Base-by-base conservation (phyloP, 1,140 invertebrate genomes). In the Aradophagus sp. region DNA sequence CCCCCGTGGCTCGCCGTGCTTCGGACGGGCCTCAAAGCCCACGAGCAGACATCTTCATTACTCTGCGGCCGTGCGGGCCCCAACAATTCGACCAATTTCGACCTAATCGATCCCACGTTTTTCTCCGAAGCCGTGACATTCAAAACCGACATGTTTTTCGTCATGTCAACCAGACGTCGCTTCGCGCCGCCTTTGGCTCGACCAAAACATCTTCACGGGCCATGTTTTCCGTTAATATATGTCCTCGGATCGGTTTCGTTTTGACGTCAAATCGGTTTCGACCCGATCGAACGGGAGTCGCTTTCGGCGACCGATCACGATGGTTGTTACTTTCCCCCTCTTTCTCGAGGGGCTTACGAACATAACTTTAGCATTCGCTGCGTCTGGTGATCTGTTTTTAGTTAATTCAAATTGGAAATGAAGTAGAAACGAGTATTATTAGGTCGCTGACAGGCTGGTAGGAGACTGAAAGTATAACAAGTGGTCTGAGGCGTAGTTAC, bases 41-140 rank as follows among this genome's bases (percentile, higher is more conserved):
- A 71, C 77, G 76, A 78, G 78, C 77, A 74, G 75, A 82, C 75
- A 77, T 82, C 79, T 82, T 82, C 78, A 82, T 83, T 81, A 82
- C 73, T 32, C 44, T 74, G 70, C 38, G 76, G 71, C 73, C 69
- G 15, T 61, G 63, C n/a, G 63, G 73, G 69, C 65, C 73, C 67
- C 53, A 63, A 66, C 67, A 70, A 69, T 66, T 65, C 66, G 32
- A 59, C 62, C 61, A 56, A 58, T 58, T 52, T 66, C 5, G 14
- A 52, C 62, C 70, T 61, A 73, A 74, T 75, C 61, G 63, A 72
- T 72, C 56, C 61, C 48, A 63, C 20, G 34, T 74, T 41, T 74
- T 68, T 44, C 31, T 53, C 7, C 45, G 53, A 58, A 17, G 26
- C 4, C 17, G 23, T 26, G 4, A 38, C 45, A 23, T 32, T 38